Evolutionary conservation across 2,797 vertebrate genomes (phyloP).

Genomic region (Cuniculus paca): DNA sequence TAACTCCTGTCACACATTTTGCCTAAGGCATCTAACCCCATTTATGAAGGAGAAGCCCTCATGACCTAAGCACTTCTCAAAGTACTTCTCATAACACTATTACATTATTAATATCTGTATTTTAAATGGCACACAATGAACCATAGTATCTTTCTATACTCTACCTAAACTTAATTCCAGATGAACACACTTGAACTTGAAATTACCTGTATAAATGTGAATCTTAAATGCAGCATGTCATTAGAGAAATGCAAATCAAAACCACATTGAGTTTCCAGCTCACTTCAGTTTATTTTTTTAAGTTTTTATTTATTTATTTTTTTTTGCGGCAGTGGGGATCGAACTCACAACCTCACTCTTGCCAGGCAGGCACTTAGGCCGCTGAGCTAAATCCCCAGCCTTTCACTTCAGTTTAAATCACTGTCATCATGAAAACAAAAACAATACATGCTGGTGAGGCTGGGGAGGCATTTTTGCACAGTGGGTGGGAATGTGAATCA

Average conservation of each 20-base stretch:
- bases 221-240: not conserved
- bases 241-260: not conserved
- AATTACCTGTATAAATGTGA: not conserved
- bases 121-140: not conserved
- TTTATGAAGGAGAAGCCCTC: rapidly evolving
- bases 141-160: not conserved
- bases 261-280: not conserved
- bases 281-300: too few relatives aligned
- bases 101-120: too few relatives aligned
- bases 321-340: too few relatives aligned
- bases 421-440: not conserved
- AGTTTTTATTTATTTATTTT: too few relatives aligned
- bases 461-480: not conserved
- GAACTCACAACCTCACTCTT: too few relatives aligned
- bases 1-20: not conserved
- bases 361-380: too few relatives aligned
- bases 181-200: not conserved
- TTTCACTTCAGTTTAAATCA: not conserved
- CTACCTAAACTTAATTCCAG: not conserved
- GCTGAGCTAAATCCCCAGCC: too few relatives aligned
- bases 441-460: not conserved
- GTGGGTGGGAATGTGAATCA: not conserved
- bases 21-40: not conserved
- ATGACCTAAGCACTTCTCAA: not conserved
- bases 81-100: not conserved